Evolutionary conservation across 2,113 vertebrate species (phyloP).

Genomic region (Anser cygnoides): DNA sequence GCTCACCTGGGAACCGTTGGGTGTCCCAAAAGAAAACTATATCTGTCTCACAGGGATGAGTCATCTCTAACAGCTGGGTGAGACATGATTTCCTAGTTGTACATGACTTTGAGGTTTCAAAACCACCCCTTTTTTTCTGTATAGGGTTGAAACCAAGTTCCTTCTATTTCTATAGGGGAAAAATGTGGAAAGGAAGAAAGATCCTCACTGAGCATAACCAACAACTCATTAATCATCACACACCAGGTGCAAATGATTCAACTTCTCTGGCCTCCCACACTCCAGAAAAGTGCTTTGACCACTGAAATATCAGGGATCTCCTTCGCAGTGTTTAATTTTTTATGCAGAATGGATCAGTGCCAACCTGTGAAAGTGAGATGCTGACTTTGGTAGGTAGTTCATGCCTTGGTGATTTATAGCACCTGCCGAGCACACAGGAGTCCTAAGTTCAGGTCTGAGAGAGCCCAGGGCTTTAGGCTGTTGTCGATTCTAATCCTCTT

Average conservation of each 20-base stretch:
- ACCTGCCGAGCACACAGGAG: not conserved
- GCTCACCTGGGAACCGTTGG: not conserved
- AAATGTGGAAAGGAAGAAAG: not conserved
- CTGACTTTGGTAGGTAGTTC: constrained; percentile 18
- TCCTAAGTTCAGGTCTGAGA: constrained; percentile 19
- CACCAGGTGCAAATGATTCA: constrained; percentile 13
- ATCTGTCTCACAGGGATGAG: not conserved
- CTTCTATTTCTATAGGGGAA: not conserved
- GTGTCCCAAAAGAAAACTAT: not conserved
- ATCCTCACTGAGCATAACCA: not conserved
- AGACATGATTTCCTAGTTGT: constrained; percentile 2
- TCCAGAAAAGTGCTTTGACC: not conserved
- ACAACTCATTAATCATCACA: constrained; percentile 23
- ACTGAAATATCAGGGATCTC: not conserved
- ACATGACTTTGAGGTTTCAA: not conserved
- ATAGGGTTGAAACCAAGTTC: not conserved
- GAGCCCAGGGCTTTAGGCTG: constrained; percentile 1
- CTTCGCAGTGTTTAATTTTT: not conserved
- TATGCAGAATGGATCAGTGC: not conserved
- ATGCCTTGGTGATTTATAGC: constrained; percentile 19
- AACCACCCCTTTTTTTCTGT: not conserved
- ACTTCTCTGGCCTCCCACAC: not conserved
- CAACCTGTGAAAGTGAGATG: not conserved
- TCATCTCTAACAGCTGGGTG: not conserved
- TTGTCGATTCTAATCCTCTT: not conserved